Base-by-base conservation (phyloP, 2,113 vertebrate genomes). In the Euleptes europaea region DNA sequence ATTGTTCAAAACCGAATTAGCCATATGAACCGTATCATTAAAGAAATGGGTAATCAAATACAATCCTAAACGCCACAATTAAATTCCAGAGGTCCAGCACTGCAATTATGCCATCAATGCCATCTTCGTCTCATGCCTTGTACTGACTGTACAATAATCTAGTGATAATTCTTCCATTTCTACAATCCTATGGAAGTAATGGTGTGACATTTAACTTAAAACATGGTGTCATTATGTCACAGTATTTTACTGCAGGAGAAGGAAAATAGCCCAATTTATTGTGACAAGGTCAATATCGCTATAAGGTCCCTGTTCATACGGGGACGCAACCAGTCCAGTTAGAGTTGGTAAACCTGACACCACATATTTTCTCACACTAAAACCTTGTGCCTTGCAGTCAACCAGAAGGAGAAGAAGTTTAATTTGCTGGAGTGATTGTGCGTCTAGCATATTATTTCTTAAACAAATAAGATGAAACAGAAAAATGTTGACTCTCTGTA, bases 1-100 rank as follows among this genome's bases (percentile, higher is more conserved):
- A 85, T n/a, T n/a, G n/a, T n/a, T n/a, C n/a, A n/a, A n/a, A n/a
- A n/a, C n/a, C n/a, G n/a, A n/a, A n/a, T n/a, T n/a, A n/a, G n/a
- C n/a, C n/a, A n/a, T n/a, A n/a, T n/a, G n/a, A n/a, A n/a, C n/a
- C n/a, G n/a, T n/a, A n/a, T n/a, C n/a, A n/a, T n/a, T n/a, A n/a
- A 91, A 83, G 80, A 93, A 82, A 57, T 80, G n/a, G 57, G 76
- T 49, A 88, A 92, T 86, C 60, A 85, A 0, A 81, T 9, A 69
- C 4, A 49, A 88, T 86, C 86, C 86, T 67, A 84, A 82, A 91
- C 42, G 79, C 23, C 51, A 51, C 75, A 44, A 35, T 47, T 88
- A 88, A 78, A 88, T 89, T 83, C 82, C 84, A 90, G 0, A 82
- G 49, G 72, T 31, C 15, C 51, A 84, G 3, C 11, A 47, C 42